Base-by-base conservation (phyloP, 2,888 invertebrate genomes). In the Seladonia tumulorum region DNA sequence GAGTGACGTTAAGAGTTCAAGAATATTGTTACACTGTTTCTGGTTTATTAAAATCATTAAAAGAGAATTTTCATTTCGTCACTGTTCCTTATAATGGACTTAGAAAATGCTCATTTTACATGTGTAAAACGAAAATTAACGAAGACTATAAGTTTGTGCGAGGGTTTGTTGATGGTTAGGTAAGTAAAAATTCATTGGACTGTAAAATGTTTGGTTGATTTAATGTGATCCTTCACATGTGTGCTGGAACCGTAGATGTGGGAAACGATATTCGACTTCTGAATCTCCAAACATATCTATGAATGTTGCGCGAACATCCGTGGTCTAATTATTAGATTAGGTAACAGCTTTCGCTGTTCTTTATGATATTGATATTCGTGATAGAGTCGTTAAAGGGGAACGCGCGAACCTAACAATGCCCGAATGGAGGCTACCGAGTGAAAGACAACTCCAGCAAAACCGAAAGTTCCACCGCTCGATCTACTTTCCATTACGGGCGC, bases 401-500 rank as follows among this genome's bases (percentile, higher is more conserved):
- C 78, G 35, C 42, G n/a, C 35, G 25, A 68, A 63, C 57, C n/a
- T 42, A 45, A 66, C 60, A 57, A 66, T 39, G 49, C 49, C 22
- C 25, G 71, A 90, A 92, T 91, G 83, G 91, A 91, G 92, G 91
- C 91, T 92, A 88, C 87, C 87, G 85, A 92, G 93, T 90, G 92
- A 92, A 92, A 93, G 92, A 93, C 91, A 87, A 87, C 79, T 53
- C 68, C 90, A 91, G 92, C 92, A 92, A 94, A 94, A 94, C 91
- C 90, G 93, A 94, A 94, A 94, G 94, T 94, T 93, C 66, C 57
- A 68, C 89, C 90, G 88, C 89, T 90, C 93, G 94, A 92, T 93
- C 94, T 91, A 94, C 94, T 94, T 94, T 94, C 94, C 93, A 93
- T 92, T 91, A 89, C 82, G 87, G 88, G 78, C 76, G 82, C 82